Percentiles rank a stretch among this genome's conserved stretches.
Conservation (phyloP, 1,140 invertebrate species). For the Drosophila pectinifera region DNA sequence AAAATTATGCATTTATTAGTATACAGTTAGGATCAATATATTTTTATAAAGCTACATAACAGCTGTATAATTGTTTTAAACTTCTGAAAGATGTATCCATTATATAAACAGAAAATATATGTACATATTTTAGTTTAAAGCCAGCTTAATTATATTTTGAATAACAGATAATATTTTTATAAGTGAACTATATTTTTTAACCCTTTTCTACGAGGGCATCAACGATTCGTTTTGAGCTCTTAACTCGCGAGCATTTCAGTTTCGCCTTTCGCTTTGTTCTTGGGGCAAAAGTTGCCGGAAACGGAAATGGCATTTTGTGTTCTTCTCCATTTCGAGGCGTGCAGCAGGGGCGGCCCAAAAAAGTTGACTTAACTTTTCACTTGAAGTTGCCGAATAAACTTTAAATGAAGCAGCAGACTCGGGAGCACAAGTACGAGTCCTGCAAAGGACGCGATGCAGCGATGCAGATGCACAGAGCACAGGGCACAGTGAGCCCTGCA, state of each 20-base stretch:
- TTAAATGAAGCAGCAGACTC: constrained; percentile 57
- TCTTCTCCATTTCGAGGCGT: constrained; percentile 44
- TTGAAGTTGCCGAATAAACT: constrained; percentile 81
- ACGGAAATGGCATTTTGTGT: constrained; percentile 82
- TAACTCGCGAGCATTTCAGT: constrained; percentile 14
- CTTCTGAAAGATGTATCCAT: too few species aligned
- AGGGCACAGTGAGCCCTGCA: constrained; percentile 19
- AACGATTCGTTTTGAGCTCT: not conserved
- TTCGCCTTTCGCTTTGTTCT: constrained; percentile 59
- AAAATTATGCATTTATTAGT: too few species aligned
- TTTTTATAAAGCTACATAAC: too few species aligned
- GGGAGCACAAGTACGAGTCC: constrained; percentile 9
- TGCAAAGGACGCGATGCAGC: constrained; percentile 47
- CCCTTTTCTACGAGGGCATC: constrained; percentile 3
- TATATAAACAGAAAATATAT: not conserved
- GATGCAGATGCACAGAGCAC: constrained; percentile 74
- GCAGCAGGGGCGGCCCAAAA: constrained; percentile 22
- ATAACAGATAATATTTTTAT: not conserved
- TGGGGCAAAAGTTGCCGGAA: constrained; percentile 75
- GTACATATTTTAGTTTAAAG: not conserved
- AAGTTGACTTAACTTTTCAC: constrained; percentile 82
- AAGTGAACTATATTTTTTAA: not conserved
- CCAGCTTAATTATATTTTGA: not conserved
- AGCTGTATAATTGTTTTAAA: too few species aligned
- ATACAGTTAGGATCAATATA: too few species aligned